phyloP scores from a whole-genome alignment of 2,113 vertebrate species.

The Eleginops maclovinus region DNA sequence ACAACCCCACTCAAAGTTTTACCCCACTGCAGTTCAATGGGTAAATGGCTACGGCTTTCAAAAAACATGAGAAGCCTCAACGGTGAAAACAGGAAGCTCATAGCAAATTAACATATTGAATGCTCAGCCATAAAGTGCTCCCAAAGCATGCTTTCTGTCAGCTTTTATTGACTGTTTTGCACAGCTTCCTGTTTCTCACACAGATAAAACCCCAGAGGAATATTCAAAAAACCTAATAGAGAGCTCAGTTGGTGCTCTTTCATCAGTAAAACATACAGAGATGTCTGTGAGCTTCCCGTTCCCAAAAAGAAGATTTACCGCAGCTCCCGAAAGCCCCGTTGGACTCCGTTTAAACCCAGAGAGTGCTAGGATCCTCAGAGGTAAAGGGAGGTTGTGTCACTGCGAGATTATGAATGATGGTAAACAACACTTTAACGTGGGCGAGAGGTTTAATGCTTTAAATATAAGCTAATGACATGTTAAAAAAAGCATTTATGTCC shows the following conservation, averaged over 20 bases:
- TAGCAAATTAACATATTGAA: conserved; percentile 13
- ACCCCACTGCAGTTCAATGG: neutral
- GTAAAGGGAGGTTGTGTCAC: neutral
- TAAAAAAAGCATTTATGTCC: conserved; percentile 10
- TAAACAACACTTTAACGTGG: neutral
- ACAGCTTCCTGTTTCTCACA: conserved; percentile 7
- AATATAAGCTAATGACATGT: neutral
- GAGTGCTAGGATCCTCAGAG: conserved; percentile 6
- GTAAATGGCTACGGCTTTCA: neutral
- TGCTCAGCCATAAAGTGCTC: conserved; percentile 1
- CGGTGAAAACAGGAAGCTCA: conserved; percentile 4
- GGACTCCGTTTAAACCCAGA: conserved; percentile 5
- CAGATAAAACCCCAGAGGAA: neutral
- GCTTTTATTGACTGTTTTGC: conserved; percentile 17
- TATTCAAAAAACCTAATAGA: neutral
- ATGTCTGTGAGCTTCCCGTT: conserved; percentile 8
- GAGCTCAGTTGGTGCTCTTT: conserved; percentile 18
- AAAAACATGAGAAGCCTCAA: neutral
- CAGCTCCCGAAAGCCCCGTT: conserved; percentile 7
- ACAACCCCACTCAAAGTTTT: neutral
- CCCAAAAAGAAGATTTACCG: conserved; percentile 9
- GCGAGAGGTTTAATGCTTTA: neutral
- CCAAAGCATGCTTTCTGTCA: neutral
- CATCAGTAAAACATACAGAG: conserved; percentile 1
- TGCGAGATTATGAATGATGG: conserved; percentile 2